Percentiles rank a stretch among this genome's conserved stretches.
These are phyloP conservation scores for Antheraea pernyi DNA, from an alignment of 1,140 invertebrate species.

Conservation along the genomic window DNA sequence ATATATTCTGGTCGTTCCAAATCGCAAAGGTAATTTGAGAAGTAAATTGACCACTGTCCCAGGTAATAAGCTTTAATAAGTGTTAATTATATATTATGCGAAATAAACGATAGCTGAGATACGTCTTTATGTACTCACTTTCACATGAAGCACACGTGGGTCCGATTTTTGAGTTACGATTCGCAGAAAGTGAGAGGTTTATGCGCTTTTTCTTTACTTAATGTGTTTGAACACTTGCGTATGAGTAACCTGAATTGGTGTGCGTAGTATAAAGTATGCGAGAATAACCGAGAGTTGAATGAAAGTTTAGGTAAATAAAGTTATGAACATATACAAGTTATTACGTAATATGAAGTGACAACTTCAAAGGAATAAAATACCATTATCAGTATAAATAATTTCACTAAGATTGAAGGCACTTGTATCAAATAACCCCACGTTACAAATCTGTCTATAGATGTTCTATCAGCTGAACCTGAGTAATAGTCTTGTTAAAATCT, in stretches of 20 bases:
- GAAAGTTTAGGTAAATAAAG: conserved; percentile 7
- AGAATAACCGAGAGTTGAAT: conserved; percentile 11
- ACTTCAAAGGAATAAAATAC: no score
- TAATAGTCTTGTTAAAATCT: no score
- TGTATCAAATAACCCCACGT: no score
- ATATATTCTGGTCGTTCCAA: background rate
- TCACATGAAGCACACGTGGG: conserved; percentile 52
- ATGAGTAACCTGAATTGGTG: background rate
- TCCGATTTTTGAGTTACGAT: conserved; percentile 47
- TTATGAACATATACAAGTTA: background rate
- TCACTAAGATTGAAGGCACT: no score
- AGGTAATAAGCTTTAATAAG: conserved; percentile 45
- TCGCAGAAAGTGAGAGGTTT: conserved; percentile 65
- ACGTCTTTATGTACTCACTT: conserved; percentile 46
- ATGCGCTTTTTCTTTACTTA: conserved; percentile 62
- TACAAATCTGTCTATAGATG: no score
- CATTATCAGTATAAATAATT: no score
- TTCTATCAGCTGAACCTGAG: no score
- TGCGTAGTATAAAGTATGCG: background rate
- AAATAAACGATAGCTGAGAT: conserved; percentile 49
- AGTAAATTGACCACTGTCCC: conserved; percentile 44
- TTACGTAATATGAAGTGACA: background rate
- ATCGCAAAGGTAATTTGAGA: conserved; percentile 33
- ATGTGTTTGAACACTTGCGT: conserved; percentile 45
- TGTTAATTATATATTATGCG: conserved; percentile 25